These are phyloP conservation scores for Patiria miniata DNA, from an alignment of 35 echinoderm and acorn worm species.

Conservation along the genomic window DNA sequence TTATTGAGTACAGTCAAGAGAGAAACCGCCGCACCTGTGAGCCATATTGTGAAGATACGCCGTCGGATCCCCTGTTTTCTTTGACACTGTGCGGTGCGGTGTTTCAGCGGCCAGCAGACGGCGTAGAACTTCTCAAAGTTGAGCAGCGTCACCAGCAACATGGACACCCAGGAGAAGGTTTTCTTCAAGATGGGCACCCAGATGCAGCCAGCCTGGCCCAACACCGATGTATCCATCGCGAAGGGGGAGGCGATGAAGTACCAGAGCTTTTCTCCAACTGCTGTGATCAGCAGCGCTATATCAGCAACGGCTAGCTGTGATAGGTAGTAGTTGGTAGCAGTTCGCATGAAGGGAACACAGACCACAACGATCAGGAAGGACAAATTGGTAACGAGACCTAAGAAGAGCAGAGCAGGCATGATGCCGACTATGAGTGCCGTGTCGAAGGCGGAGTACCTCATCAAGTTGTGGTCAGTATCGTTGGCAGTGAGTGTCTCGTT, in stretches of 20 bases:
- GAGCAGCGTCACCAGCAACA: conserved; percentile 61
- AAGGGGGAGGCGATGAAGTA: conserved; percentile 49
- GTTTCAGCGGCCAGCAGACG: conserved; percentile 64
- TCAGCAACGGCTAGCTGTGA: conserved; percentile 70
- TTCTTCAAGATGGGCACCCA: conserved; percentile 37
- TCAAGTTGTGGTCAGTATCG: too few species aligned
- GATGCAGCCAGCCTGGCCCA: conserved; percentile 61
- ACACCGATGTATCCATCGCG: conserved; percentile 29
- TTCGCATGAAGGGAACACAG: conserved; percentile 66
- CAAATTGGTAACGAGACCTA: conserved; percentile 59
- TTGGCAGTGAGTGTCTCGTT: too few species aligned
- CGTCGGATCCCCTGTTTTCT: not conserved
- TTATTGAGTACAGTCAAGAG: not conserved
- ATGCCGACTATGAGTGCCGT: too few species aligned
- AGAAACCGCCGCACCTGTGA: not conserved
- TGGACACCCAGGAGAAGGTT: conserved; percentile 49
- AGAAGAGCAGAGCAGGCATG: conserved; percentile 49
- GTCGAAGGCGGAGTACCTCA: too few species aligned
- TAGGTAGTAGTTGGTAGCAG: conserved; percentile 78
- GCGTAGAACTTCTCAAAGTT: conserved; percentile 75
- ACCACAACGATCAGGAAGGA: conserved; percentile 76
- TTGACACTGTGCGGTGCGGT: conserved; percentile 33
- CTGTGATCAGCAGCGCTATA: conserved; percentile 54
- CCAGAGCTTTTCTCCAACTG: conserved; percentile 56
- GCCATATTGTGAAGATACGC: not conserved